Conservation (phyloP, 2,113 vertebrate species). For the Acrocephalus kingi region DNA sequence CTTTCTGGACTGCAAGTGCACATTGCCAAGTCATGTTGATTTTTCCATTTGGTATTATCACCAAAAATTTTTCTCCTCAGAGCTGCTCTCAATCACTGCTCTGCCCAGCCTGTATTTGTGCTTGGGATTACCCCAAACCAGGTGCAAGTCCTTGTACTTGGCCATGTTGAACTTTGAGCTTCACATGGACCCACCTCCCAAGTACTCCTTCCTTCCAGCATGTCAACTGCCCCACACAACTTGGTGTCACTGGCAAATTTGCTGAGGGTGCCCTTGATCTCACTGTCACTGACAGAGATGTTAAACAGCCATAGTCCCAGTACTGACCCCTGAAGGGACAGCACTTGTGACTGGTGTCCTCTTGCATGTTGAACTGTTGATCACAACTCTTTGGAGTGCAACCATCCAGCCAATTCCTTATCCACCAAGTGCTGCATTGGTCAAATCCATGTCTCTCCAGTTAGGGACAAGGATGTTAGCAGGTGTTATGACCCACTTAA, state of each 20-base stretch:
- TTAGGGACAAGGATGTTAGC: not conserved
- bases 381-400: not conserved
- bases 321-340: no score
- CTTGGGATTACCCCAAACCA: not conserved
- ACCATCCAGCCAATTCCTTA: not conserved
- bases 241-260: not conserved
- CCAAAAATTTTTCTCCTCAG: not conserved
- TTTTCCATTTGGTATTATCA: not conserved
- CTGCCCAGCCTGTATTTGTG: not conserved
- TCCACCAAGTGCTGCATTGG: not conserved
- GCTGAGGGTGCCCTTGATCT: not conserved
- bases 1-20: not conserved
- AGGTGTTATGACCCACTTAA: no score
- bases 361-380: not conserved
- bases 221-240: not conserved
- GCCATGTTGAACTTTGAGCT: not conserved
- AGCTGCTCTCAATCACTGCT: not conserved
- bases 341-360: not conserved
- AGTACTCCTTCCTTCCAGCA: accelerated
- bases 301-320: accelerated
- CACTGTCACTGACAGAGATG: not conserved
- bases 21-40: not conserved
- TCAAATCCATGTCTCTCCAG: not conserved
- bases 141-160: not conserved
- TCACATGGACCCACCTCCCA: not conserved